A percentile compares a stretch with the other conserved stretches of the same genome.
Conservation (phyloP, 1,140 invertebrate species). For the Adelges cooleyi region DNA sequence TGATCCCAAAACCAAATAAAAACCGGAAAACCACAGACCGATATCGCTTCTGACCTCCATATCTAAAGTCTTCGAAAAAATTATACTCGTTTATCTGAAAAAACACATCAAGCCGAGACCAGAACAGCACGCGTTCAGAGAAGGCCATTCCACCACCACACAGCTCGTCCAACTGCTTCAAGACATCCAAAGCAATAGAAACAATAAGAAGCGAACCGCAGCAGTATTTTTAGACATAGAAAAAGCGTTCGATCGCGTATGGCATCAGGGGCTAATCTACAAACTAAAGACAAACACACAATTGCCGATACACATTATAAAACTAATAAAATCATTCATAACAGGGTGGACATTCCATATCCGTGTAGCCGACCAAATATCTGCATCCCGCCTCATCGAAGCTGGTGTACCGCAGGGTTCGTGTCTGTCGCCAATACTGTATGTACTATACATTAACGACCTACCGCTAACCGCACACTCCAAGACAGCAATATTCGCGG, state of each 20-base stretch:
- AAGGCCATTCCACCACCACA: conserved; percentile 32
- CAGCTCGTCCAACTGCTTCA: conserved; percentile 30
- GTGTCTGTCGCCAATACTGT: not conserved
- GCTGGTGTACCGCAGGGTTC: conserved; percentile 12
- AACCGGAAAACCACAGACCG: conserved; percentile 25
- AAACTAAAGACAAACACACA: not conserved
- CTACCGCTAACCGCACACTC: not conserved
- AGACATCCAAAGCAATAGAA: conserved; percentile 16
- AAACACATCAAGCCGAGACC: conserved; percentile 15
- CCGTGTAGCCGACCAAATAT: not conserved
- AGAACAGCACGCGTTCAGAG: conserved; percentile 37
- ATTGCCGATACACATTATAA: not conserved
- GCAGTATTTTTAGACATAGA: conserved; percentile 32
- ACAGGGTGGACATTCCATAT: not conserved
- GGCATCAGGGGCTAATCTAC: conserved; percentile 34
- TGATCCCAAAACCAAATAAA: conserved; percentile 36
- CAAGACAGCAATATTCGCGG: not conserved
- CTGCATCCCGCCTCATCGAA: not conserved
- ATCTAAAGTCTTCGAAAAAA: not conserved
- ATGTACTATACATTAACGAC: not conserved
- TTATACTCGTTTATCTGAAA: not conserved
- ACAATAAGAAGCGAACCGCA: conserved; percentile 29
- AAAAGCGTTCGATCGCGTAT: conserved; percentile 35
- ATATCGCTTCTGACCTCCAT: not conserved
- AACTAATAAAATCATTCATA: not conserved